Base-by-base conservation (phyloP, 2,113 vertebrate species). In the Carlito syrichta region DNA sequence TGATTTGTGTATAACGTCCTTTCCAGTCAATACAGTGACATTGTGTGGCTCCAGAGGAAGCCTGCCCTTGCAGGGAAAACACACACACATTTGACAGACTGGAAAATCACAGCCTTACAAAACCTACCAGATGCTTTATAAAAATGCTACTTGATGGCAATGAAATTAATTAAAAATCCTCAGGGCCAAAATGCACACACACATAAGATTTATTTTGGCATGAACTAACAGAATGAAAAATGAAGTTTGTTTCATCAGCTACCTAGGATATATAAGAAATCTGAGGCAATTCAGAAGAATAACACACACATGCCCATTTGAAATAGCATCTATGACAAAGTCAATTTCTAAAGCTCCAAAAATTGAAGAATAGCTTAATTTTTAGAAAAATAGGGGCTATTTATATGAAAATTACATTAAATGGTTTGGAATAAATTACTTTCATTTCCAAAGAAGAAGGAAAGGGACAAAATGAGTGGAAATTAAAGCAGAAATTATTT, bases 141-240 rank as follows among this genome's bases (percentile, higher is more conserved):
- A 87, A 94, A 95, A 81, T 85, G n/a, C 50, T 71, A 66, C 78
- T 92, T 78, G 74, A 94, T 60, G 32, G 60, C 45, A 78, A 78
- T 43, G 74, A 92, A 94, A 94, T 89, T 96, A 92, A 92, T 94
- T 97, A 83, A 91, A 96, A 92, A 92, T 43, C 73, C 77, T 16
- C 54, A 83, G 68, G 63, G 40, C 73, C 60, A 96, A 82, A 91
- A 92, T 81, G n/a, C 48, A 52, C 45, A 68, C n/a, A 81, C 23
- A 71, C 30, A 66, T 17, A 89, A 91, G 76, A 94, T 73, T 95
- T 40, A 95, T 92, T 92, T 83, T 95, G 87, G 60, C 87, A 73
- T 86, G 54, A 89, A 91, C 81, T 91, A 88, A 81, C 77, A 63
- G 52, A 96, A 96, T 88, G 77, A 93, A 77, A 94, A 89, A 91